These are phyloP conservation scores for Anthoscopus minutus DNA, from an alignment of 2,113 vertebrate species.

Conservation along the genomic window DNA sequence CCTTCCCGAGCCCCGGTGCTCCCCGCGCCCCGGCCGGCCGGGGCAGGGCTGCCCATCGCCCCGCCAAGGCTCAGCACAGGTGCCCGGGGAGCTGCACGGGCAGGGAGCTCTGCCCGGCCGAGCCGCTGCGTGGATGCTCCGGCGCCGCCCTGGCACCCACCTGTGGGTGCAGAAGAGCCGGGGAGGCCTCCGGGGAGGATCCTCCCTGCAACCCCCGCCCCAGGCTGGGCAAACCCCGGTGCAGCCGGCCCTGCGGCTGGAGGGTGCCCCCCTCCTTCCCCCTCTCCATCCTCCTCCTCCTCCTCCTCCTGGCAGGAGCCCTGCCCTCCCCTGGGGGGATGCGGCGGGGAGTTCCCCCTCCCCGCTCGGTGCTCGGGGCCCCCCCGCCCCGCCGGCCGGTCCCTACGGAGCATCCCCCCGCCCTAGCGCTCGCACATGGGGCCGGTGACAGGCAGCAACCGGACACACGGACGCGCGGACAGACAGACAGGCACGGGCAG, in stretches of 20 bases:
- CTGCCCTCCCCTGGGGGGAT: constrained; percentile 17
- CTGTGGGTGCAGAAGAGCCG: neutral
- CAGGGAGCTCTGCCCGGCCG: neutral
- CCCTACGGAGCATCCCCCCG: neutral
- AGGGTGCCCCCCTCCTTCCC: neutral
- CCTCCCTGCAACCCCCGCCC: neutral
- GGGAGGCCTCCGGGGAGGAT: neutral
- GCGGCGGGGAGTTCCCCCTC: neutral
- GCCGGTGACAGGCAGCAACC: neutral
- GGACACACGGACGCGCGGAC: neutral
- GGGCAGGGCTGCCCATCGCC: neutral
- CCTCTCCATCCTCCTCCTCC: neutral
- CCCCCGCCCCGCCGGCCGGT: neutral
- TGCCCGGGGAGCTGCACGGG: neutral
- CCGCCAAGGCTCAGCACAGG: neutral
- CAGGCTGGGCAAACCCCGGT: neutral
- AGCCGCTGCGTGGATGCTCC: neutral
- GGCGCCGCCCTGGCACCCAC: neutral
- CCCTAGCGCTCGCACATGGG: neutral
- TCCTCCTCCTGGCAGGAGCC: neutral
- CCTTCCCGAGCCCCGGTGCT: neutral
- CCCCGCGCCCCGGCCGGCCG: no score
- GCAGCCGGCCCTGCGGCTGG: neutral
- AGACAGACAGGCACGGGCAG: neutral
- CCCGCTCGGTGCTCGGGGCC: neutral